These are phyloP conservation scores for Cynaeus angustus DNA, from an alignment of 2,888 invertebrate species.

Conservation along the genomic window DNA sequence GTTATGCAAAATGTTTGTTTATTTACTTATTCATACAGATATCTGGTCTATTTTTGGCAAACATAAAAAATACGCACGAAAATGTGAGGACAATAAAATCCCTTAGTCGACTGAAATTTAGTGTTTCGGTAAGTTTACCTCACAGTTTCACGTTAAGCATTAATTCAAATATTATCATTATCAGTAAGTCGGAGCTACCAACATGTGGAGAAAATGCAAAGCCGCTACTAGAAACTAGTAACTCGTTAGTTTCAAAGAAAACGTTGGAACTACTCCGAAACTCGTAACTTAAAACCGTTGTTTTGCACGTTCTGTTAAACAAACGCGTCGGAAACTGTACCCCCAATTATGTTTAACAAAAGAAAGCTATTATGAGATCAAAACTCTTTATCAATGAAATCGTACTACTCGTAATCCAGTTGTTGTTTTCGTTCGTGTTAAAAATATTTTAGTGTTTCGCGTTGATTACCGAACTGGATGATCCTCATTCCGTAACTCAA, in stretches of 20 bases:
- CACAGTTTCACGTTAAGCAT: too few species aligned
- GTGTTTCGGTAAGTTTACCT: too few species aligned
- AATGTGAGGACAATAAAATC: too few species aligned
- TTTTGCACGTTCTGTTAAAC: slow-evolving; percentile 18
- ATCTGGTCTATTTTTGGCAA: too few species aligned
- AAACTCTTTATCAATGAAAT: slow-evolving; percentile 42
- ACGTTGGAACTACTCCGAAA: slow-evolving; percentile 7
- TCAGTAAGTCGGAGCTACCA: too few species aligned
- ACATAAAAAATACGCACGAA: too few species aligned
- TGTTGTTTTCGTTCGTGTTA: slow-evolving; percentile 36
- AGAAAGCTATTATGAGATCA: slow-evolving; percentile 26
- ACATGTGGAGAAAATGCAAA: background rate
- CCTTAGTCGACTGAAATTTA: too few species aligned
- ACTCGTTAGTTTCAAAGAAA: background rate
- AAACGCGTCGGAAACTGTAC: slow-evolving; percentile 23
- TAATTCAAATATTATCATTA: too few species aligned
- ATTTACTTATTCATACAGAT: too few species aligned
- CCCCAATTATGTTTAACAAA: slow-evolving; percentile 27
- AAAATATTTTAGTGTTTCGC: slow-evolving; percentile 14
- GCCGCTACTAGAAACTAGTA: background rate
- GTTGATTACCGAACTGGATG: slow-evolving; percentile 39
- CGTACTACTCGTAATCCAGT: slow-evolving; percentile 38
- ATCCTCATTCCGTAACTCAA: slow-evolving; percentile 38
- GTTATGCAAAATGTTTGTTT: too few species aligned
- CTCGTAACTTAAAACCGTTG: slow-evolving; percentile 22